Conservation (phyloP, 2,113 vertebrate genomes). For the Dryoscopus gambensis region DNA sequence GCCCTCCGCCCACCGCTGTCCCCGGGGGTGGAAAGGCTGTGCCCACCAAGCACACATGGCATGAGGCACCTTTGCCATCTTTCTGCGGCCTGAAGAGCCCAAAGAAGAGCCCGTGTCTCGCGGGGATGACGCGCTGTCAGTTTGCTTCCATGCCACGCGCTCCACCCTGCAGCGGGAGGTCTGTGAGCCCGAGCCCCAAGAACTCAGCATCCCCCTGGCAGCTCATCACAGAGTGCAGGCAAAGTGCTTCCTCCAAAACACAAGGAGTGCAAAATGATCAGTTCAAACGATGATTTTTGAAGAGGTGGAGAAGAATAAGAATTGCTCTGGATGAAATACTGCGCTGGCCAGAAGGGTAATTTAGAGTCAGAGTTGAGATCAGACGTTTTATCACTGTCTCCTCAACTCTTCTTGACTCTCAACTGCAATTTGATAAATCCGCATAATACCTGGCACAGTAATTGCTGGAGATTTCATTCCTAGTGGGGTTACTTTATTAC, state of each 20-base stretch:
- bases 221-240: not conserved
- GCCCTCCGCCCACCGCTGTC: not conserved
- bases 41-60: not conserved
- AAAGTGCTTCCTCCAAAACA: not conserved
- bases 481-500: constrained; percentile 10
- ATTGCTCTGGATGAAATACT: not conserved
- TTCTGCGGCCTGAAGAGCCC: not conserved
- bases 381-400: not conserved
- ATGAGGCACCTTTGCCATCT: not conserved
- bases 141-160: not conserved
- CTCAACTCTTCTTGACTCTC: constrained; percentile 26
- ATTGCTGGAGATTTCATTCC: constrained; percentile 7
- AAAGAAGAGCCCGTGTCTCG: not conserved
- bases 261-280: not conserved
- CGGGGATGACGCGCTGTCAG: not conserved
- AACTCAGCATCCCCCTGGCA: not conserved
- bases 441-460: not conserved
- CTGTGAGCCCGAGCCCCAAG: not conserved
- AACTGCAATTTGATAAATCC: constrained; percentile 44
- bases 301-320: not conserved
- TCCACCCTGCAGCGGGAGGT: not conserved
- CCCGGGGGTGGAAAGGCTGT: not conserved
- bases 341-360: not conserved
- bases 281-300: not conserved
- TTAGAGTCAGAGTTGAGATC: not conserved